Base-by-base conservation (phyloP, 1,140 invertebrate species). In the Apis cerana region DNA sequence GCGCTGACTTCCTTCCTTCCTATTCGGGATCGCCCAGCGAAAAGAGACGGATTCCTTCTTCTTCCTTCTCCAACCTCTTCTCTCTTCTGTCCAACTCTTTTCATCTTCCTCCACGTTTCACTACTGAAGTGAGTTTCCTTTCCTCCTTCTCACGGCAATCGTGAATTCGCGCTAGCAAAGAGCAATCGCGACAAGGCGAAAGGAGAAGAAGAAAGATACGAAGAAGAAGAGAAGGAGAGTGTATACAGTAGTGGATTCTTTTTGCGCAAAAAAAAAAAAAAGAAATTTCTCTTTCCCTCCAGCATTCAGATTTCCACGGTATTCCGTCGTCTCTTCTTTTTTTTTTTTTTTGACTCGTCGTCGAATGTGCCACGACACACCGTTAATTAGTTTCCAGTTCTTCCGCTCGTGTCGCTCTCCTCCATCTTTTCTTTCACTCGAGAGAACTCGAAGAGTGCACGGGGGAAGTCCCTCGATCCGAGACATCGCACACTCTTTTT, bases 371-470 rank as follows among this genome's bases (percentile, higher is more conserved):
- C 50, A 64, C 33, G 33, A 33, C 33, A 33, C 3, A 3, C 78
- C 71, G 79, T 75, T 85, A 85, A 88, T 87, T 85, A 80, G 76
- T 81, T 80, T 61, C 65, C 86, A 74, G 70, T 56, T 67, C 19
- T 59, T 72, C 50, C 59, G 33, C 54, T 52, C 33, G 70, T 80
- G 15, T 19, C 8, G 11, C 23, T 3, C 62, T 79, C 75, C 27
- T 80, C 62, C 54, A 1, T 21, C n/a, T 69, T 62, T 54, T 21
- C 59, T 54, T 69, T 15, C 54, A 0, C 58, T 80, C 21, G n/a
- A 54, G 2, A 13, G 1, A 13, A 7, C 3, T 19, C 23, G 12
- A 9, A 61, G 58, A 27, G 33, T 54, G 4, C 15, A 2, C 58
- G 68, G 15, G 0, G 1, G 2, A 43, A 43, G 61, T 9, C 23